These are phyloP conservation scores for Sapajus apella DNA, from an alignment of 2,113 vertebrate genomes.

Conservation along the genomic window DNA sequence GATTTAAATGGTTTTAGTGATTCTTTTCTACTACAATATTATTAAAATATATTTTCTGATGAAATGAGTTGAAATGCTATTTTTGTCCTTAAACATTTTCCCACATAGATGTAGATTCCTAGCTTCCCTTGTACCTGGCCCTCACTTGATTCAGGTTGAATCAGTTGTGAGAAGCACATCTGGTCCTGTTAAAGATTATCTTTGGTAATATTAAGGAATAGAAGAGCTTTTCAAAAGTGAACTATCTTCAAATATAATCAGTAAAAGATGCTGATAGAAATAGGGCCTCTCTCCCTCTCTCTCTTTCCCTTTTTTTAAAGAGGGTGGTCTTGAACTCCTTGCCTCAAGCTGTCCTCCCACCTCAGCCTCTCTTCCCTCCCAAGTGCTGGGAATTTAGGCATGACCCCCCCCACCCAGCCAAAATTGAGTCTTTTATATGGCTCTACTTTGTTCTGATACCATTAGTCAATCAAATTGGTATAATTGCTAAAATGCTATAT, in stretches of 20 bases:
- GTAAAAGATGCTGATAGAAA: not conserved
- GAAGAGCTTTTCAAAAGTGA: not conserved
- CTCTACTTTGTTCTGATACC: conserved; percentile 69
- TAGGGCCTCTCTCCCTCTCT: fast-evolving
- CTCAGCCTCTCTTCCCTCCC: too few relatives aligned
- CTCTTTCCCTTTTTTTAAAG: too few relatives aligned
- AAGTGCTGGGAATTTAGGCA: too few relatives aligned
- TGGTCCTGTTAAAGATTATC: not conserved
- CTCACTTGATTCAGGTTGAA: not conserved
- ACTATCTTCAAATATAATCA: not conserved
- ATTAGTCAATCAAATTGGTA: not conserved
- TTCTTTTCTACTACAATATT: not conserved
- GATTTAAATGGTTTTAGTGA: not conserved
- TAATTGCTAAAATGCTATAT: not conserved
- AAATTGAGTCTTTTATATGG: not conserved
- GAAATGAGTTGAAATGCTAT: not conserved
- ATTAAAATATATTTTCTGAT: not conserved
- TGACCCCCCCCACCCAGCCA: too few relatives aligned
- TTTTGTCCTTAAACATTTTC: conserved; percentile 27
- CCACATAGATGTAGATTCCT: not conserved
- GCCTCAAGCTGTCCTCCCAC: too few relatives aligned
- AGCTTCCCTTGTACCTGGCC: not conserved
- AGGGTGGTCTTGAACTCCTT: too few relatives aligned
- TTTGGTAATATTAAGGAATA: not conserved
- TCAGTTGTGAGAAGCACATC: not conserved